Conservation (phyloP, 2,888 invertebrate species). For the Lasioglossum vierecki region DNA sequence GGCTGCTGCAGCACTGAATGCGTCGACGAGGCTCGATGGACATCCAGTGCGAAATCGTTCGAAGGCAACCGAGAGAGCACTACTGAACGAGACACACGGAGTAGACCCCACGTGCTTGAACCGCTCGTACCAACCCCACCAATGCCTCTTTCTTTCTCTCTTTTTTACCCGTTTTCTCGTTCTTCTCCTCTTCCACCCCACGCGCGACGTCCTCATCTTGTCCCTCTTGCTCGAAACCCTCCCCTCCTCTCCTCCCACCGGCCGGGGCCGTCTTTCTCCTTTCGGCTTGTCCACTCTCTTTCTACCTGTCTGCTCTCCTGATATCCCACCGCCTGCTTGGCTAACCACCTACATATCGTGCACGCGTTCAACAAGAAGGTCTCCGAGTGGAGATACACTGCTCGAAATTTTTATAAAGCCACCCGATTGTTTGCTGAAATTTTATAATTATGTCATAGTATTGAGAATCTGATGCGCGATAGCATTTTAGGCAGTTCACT, state of each 20-base stretch:
- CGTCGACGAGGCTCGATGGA: conserved; percentile 48
- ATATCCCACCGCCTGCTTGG: conserved; percentile 56
- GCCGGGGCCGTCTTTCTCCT: conserved; percentile 46
- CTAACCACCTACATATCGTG: conserved; percentile 71
- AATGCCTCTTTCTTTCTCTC: conserved; percentile 64
- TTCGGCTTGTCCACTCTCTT: conserved; percentile 50
- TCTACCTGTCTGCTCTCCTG: conserved; percentile 67
- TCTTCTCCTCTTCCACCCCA: conserved; percentile 42
- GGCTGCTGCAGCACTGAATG: neutral
- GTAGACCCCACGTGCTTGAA: conserved; percentile 80
- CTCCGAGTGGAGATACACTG: conserved; percentile 16
- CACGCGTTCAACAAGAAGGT: conserved; percentile 47
- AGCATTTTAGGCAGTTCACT: too few species aligned
- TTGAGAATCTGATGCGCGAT: too few species aligned
- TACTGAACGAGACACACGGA: conserved; percentile 78
- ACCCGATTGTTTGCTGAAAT: too few species aligned
- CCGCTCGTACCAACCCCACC: conserved; percentile 76
- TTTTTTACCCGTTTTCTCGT: conserved; percentile 63
- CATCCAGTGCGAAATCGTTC: conserved; percentile 76
- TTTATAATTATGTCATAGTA: too few species aligned
- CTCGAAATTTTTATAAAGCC: too few species aligned
- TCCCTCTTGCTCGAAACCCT: conserved; percentile 40
- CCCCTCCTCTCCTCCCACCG: neutral
- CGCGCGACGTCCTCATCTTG: conserved; percentile 41
- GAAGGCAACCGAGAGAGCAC: conserved; percentile 77